Evolutionary conservation across 2,888 invertebrate genomes (phyloP).

Genomic region (Herminia tarsipennalis): DNA sequence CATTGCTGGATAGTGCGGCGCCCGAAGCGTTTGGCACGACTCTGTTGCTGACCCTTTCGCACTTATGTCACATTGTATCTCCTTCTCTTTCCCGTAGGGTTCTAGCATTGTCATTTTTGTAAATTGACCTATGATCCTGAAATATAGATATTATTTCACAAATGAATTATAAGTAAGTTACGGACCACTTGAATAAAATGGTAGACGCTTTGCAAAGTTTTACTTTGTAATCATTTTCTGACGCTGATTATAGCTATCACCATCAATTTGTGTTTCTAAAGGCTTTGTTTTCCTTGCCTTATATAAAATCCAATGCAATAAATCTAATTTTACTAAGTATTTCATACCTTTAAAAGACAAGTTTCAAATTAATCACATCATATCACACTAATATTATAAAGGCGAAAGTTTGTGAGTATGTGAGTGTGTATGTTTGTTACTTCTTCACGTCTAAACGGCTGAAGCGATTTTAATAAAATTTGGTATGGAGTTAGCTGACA

Average conservation of each 20-base stretch:
- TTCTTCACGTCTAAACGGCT: no score
- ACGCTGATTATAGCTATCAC: slow-evolving; percentile 10
- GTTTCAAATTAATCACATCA: no score
- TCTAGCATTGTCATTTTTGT: slow-evolving; percentile 79
- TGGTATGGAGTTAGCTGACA: no score
- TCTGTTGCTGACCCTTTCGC: slow-evolving; percentile 44
- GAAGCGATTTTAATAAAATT: no score
- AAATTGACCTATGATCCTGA: slow-evolving; percentile 76
- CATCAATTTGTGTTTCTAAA: background rate
- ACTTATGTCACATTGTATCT: slow-evolving; percentile 32
- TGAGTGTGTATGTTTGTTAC: no score
- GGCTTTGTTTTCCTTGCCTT: background rate
- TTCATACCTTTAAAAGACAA: no score
- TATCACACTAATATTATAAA: background rate
- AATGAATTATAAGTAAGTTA: slow-evolving; percentile 62
- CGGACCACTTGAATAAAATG: slow-evolving; percentile 50
- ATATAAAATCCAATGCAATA: background rate
- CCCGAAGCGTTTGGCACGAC: slow-evolving; percentile 65
- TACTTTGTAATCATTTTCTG: slow-evolving; percentile 18
- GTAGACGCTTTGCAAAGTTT: slow-evolving; percentile 20
- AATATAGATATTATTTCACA: slow-evolving; percentile 70
- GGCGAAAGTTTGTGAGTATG: background rate
- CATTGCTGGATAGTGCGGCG: slow-evolving; percentile 67
- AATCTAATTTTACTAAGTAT: no score
- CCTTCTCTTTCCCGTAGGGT: slow-evolving; percentile 47